A percentile compares a stretch with the other conserved stretches of the same genome.
Evolutionary conservation across 2,888 invertebrate species (phyloP).

Genomic region (Drosophila pseudotalamancana): DNA sequence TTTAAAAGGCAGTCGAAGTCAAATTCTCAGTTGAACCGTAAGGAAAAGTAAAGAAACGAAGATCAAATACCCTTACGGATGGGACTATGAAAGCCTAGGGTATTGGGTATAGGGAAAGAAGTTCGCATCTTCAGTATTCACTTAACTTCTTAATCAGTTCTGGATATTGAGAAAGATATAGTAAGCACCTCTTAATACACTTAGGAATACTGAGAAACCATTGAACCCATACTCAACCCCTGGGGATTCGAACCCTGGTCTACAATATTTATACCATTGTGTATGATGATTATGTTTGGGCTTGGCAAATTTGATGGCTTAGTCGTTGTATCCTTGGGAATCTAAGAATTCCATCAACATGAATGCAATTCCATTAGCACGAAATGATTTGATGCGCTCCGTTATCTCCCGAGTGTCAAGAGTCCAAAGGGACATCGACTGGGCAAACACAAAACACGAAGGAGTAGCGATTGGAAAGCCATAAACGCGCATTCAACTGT

Average conservation of each 20-base stretch:
- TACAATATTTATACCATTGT: too few relatives aligned
- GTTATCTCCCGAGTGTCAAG: constrained; percentile 44
- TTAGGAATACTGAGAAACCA: too few relatives aligned
- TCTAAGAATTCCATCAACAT: constrained; percentile 72
- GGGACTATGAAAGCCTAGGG: too few relatives aligned
- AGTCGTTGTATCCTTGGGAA: constrained; percentile 2
- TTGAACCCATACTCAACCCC: too few relatives aligned
- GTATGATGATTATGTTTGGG: too few relatives aligned
- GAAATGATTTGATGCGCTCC: constrained; percentile 76
- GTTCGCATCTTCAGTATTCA: too few relatives aligned
- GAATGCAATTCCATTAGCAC: constrained; percentile 79
- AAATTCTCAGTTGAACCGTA: background rate
- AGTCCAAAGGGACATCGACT: constrained; percentile 30
- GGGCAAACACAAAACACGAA: constrained; percentile 46
- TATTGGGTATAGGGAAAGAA: too few relatives aligned
- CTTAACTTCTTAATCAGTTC: too few relatives aligned
- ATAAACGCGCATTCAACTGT: constrained; percentile 56
- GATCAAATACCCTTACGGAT: constrained; percentile 1
- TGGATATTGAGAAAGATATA: too few relatives aligned
- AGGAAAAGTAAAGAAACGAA: background rate
- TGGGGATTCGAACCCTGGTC: too few relatives aligned
- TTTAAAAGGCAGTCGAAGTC: background rate
- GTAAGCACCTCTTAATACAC: too few relatives aligned
- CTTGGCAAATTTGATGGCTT: background rate
- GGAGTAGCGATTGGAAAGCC: constrained; percentile 67